Percentiles rank a stretch among this genome's conserved stretches.
phyloP scores from a whole-genome alignment of 2,888 invertebrate species.

The Nezara viridula region DNA sequence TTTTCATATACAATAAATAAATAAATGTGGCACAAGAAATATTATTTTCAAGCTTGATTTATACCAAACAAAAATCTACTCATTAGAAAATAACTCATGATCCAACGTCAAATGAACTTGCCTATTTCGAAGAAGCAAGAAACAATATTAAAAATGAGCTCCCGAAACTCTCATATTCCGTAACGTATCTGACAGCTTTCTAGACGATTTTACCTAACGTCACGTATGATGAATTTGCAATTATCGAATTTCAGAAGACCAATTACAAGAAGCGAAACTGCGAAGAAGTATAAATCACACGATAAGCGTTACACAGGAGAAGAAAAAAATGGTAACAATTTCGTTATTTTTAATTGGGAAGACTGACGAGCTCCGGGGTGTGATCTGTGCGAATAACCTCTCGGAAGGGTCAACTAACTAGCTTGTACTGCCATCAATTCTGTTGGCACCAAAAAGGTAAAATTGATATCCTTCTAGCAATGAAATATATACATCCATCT shows the following conservation, averaged over 20 bases:
- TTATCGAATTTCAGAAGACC: not conserved
- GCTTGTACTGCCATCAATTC: not conserved
- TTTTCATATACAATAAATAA: no score
- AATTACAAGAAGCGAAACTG: not conserved
- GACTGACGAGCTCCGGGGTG: not conserved
- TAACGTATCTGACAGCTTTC: no score
- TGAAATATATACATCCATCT: not conserved
- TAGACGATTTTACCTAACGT: not conserved
- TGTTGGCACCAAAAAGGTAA: not conserved
- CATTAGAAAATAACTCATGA: not conserved
- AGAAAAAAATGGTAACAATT: not conserved
- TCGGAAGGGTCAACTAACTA: not conserved
- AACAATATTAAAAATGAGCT: not conserved
- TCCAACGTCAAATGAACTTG: not conserved
- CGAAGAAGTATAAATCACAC: not conserved
- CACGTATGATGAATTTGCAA: not conserved
- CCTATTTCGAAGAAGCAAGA: not conserved
- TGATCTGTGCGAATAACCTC: not conserved
- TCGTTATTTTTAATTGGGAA: constrained; percentile 33
- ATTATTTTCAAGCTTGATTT: not conserved
- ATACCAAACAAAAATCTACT: not conserved
- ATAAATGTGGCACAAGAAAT: no score
- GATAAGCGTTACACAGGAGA: not conserved
- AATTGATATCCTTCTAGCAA: not conserved
- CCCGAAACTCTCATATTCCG: not conserved